These are phyloP conservation scores for Oceanodroma tethys DNA, from an alignment of 2,113 vertebrate species.

Conservation along the genomic window DNA sequence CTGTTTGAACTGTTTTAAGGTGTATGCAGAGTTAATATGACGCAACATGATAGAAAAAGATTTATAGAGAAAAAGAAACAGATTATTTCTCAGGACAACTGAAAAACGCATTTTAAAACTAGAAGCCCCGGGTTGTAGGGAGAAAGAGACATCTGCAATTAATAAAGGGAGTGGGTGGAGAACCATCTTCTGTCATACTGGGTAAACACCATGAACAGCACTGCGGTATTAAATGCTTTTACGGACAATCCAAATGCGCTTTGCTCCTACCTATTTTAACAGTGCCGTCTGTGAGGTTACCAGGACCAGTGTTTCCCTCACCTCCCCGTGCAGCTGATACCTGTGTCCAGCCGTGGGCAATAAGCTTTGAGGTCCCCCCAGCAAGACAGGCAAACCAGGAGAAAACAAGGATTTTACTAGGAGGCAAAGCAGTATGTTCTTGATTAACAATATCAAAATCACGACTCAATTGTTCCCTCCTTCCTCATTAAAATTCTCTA, in stretches of 20 bases:
- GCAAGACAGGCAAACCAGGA: background rate
- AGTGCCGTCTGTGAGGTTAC: accelerated
- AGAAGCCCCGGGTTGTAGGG: background rate
- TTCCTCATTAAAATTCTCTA: background rate
- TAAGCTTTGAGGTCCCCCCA: background rate
- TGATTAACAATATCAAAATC: background rate
- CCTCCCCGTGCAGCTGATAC: background rate
- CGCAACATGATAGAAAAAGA: background rate
- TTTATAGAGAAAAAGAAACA: background rate
- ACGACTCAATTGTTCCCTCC: background rate
- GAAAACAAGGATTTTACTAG: background rate
- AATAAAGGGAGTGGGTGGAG: background rate
- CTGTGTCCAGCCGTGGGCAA: background rate
- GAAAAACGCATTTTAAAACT: background rate
- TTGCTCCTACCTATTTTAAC: background rate
- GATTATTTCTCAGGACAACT: background rate
- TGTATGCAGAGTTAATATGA: background rate
- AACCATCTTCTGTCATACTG: background rate
- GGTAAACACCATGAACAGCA: background rate
- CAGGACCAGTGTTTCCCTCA: background rate
- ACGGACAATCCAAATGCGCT: background rate
- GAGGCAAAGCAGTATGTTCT: background rate
- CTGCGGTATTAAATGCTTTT: background rate
- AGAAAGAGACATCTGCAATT: constrained; percentile 9
- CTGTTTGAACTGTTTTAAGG: background rate